These are phyloP conservation scores for Enoplosus armatus DNA, from an alignment of 2,797 vertebrate genomes.

Conservation along the genomic window DNA sequence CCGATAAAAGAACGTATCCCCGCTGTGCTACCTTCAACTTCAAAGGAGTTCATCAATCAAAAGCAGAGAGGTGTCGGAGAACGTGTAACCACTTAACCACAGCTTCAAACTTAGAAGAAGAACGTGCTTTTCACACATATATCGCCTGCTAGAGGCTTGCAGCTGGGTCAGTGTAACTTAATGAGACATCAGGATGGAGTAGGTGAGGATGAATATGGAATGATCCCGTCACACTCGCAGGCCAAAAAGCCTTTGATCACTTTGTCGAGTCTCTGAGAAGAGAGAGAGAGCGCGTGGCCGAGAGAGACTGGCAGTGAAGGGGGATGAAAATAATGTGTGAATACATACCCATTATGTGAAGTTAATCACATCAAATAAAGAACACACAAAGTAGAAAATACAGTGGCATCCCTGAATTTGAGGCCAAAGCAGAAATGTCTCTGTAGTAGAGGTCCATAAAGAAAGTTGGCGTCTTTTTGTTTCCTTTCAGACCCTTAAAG, in stretches of 20 bases:
- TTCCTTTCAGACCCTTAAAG: neutral
- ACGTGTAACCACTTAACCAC: neutral
- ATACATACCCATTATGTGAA: neutral
- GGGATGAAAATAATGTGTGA: neutral
- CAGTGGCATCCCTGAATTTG: neutral
- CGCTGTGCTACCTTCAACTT: neutral
- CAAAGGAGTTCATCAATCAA: constrained; percentile 11
- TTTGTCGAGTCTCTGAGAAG: neutral
- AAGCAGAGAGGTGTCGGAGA: neutral
- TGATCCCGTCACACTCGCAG: constrained; percentile 27
- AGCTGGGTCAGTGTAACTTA: constrained; percentile 17
- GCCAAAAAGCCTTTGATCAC: constrained; percentile 46
- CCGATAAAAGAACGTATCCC: neutral
- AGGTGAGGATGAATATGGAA: constrained; percentile 46
- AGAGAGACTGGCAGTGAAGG: neutral
- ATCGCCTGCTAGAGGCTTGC: constrained; percentile 8
- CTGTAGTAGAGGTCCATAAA: no score
- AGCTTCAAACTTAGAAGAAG: constrained; percentile 1
- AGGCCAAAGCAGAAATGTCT: neutral
- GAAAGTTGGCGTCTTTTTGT: neutral
- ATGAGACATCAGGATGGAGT: constrained; percentile 37
- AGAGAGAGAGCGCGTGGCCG: neutral
- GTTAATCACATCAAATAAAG: neutral
- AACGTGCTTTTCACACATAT: constrained; percentile 36
- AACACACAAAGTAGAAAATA: neutral